phyloP scores from a whole-genome alignment of 2,797 vertebrate genomes.

The Sebastes kiyomatsui region DNA sequence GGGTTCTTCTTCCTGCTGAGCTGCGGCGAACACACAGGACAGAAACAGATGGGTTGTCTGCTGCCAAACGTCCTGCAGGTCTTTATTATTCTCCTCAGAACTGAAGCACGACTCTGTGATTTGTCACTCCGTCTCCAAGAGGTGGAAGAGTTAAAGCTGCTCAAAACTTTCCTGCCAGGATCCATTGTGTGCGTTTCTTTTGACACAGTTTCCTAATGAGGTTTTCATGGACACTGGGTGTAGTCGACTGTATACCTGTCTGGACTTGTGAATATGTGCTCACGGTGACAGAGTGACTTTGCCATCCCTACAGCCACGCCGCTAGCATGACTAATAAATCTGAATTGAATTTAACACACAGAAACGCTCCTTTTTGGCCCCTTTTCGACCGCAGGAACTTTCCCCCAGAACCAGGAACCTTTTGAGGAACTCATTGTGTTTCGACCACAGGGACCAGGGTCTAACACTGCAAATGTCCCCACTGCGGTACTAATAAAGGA shows the following conservation, averaged over 20 bases:
- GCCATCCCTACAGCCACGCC: no score
- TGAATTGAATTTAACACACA: neutral
- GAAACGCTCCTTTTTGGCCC: neutral
- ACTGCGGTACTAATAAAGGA: no score
- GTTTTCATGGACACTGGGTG: neutral
- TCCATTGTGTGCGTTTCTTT: neutral
- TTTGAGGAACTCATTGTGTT: no score
- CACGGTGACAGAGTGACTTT: neutral
- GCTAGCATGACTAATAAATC: no score
- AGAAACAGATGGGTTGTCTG: conserved; percentile 13
- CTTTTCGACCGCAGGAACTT: no score
- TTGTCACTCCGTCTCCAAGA: conserved; percentile 5
- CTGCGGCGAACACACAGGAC: conserved; percentile 68
- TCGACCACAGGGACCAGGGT: no score
- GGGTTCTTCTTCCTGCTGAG: conserved; percentile 90
- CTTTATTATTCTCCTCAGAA: conserved; percentile 23
- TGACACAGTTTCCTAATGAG: neutral
- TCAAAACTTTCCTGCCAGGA: neutral
- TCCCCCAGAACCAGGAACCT: no score
- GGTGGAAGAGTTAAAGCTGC: neutral
- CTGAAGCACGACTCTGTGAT: conserved; percentile 1
- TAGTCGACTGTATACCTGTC: neutral
- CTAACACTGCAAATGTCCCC: no score
- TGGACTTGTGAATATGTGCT: neutral
- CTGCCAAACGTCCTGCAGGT: neutral